Evolutionary conservation across 2,888 invertebrate genomes (phyloP).

Genomic region (Troides oblongomaculatus): DNA sequence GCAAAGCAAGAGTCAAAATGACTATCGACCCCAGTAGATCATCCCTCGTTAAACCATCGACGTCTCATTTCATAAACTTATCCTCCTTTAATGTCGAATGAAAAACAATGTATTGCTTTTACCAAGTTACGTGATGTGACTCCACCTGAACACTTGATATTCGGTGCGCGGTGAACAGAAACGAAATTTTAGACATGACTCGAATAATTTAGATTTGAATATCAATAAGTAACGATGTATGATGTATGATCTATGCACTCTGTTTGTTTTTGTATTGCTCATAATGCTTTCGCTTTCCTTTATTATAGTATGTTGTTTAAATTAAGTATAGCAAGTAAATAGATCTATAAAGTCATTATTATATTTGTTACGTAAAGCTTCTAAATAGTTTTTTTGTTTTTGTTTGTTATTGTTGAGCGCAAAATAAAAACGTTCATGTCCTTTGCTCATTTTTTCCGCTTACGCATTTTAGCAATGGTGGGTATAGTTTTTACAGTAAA

Average conservation of each 20-base stretch:
- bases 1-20: too few relatives aligned
- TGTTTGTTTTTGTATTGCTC: constrained; percentile 35
- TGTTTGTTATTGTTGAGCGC: neutral
- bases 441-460: neutral
- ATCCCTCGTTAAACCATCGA: too few relatives aligned
- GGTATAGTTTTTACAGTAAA: neutral
- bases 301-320: too few relatives aligned
- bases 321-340: too few relatives aligned
- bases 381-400: too few relatives aligned
- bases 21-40: too few relatives aligned
- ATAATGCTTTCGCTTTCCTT: constrained; percentile 30
- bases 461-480: neutral
- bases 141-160: constrained; percentile 48
- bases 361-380: too few relatives aligned
- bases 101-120: constrained; percentile 42
- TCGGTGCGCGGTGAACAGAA: constrained; percentile 38
- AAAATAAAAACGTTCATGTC: neutral
- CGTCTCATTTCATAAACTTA: neutral
- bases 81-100: constrained; percentile 6
- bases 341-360: too few relatives aligned
- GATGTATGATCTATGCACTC: constrained; percentile 37
- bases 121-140: constrained; percentile 53
- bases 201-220: constrained; percentile 32
- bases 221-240: constrained; percentile 37
- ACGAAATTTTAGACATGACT: constrained; percentile 48